Base-by-base conservation (phyloP, 2,113 vertebrate genomes). In the Pomatorhinus ruficollis region DNA sequence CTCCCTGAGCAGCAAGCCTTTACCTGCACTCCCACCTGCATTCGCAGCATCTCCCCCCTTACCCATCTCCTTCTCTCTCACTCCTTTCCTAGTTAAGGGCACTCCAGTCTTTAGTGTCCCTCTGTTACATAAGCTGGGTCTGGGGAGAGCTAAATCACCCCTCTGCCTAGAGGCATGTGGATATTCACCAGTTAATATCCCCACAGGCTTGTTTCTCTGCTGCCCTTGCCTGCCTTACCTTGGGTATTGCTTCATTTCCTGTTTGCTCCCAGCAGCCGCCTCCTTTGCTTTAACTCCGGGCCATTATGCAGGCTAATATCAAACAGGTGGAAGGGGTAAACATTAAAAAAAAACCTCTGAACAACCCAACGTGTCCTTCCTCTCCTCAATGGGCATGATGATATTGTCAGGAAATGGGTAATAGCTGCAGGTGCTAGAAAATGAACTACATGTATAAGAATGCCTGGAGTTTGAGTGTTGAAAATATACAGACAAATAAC, bases 301-400 rank as follows among this genome's bases (percentile, higher is more conserved):
- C 68, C 61, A 83, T 89, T 92, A 53, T 63, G 57, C 60, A 83
- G 68, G 40, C 88, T 92, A 87, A 83, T 92, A 93, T 39, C 92
- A 93, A 93, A 92, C 93, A 95, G 88, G 83, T 95, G 95, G 92
- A 89, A 87, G 88, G 79, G 80, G 93, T 92, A 94, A 95, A 96
- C 92, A 96, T 35, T 45, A 30, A 45, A 53, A 44, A 21, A 31
- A 44, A 30, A 27, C 18, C 72, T 19, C n/a, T 0, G 2, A 83
- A 52, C 64, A 93, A 23, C 74, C 53, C 72, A 44, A 30, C 56
- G 9, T 81, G 88, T 81, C 88, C 80, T 96, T 95, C 93, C 93
- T 93, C 95, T 89, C 88, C 65, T 94, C 92, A 93, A 64, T 93
- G 80, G 93, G 85, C 85, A 95, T 2, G 60, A 71, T 56, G 86